A percentile compares a stretch with the other conserved stretches of the same genome.
These are phyloP conservation scores for Dysmachus trigonus DNA, from an alignment of 2,888 invertebrate genomes.

Conservation along the genomic window DNA sequence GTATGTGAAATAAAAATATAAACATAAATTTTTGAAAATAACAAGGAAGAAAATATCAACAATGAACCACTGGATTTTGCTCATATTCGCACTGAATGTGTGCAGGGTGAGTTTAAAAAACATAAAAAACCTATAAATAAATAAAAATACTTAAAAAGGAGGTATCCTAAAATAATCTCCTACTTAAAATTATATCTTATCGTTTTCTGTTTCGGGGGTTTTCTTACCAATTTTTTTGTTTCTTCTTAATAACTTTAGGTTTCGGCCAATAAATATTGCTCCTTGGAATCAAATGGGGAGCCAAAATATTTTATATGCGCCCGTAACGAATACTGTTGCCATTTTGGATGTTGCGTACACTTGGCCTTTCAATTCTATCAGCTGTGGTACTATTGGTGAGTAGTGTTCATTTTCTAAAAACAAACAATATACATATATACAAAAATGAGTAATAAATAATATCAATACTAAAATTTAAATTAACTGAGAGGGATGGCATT, in stretches of 20 bases:
- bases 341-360: conserved; percentile 67
- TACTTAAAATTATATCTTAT: no score
- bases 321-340: conserved; percentile 67
- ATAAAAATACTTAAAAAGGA: no score
- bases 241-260: conserved; percentile 50
- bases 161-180: no score
- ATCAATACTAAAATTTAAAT: no score
- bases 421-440: background rate
- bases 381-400: conserved; percentile 69
- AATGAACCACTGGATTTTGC: background rate
- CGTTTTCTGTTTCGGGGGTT: no score
- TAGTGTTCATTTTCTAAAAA: conserved; percentile 24
- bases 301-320: conserved; percentile 65
- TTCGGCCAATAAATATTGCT: conserved; percentile 61
- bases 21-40: background rate
- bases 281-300: conserved; percentile 64
- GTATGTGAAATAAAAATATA: background rate
- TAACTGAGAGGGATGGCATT: no score
- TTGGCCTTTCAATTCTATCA: conserved; percentile 68
- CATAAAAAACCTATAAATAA: no score
- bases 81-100: background rate
- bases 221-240: background rate
- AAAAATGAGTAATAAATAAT: background rate
- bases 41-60: background rate
- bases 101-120: background rate